Evolutionary conservation across 2,113 vertebrate species (phyloP), one percentile per base, ranked within the genome.

Genomic region (Pithys albifrons): DNA sequence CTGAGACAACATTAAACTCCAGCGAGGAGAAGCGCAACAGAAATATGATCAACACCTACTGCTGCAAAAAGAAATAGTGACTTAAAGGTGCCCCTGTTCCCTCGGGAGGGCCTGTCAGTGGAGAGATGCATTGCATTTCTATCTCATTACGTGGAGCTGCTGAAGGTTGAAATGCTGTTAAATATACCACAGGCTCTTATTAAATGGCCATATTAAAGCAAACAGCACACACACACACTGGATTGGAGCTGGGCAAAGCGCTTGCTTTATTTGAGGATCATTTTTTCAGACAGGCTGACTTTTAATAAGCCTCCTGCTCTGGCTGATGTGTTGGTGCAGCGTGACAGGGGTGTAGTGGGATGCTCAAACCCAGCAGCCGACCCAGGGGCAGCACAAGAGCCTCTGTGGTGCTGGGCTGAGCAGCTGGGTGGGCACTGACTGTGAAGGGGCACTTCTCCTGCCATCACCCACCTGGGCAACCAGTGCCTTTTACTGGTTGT

Each of bases 271-370:
- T 76, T 91, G 89, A 90, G 83, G 79, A 77, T 93, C 45, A 59
- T 87, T 83, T 95, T 92, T 81, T 93, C 91, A 87, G 91, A 71
- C 93, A 88, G 83, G 54, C 85, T 96, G 95, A 19, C 72, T 94
- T 96, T 86, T 89, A 95, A 91, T 96, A 84, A 92, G 65, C 81
- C 48, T 95, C 46, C 37, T 82, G 64, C 15, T 10, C 62, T 7
- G 20, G 69, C 58, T 94, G 82, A 64, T 70, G 71, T 58, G 87
- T 81, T 91, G 39, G 82, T 64, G 90, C 91, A 49, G 93, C 1
- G 0, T 70, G 84, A 33, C 0, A 1, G 52, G 58, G 74, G 12
- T 48, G 28, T 39, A 1, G 7, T 5, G 90, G 49, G 90, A 65
- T 84, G 67, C 41, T 89, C 64, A 39, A 49, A 85, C 17, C 83